Percentiles rank a stretch among this genome's conserved stretches.
Conservation (phyloP, 2,113 vertebrate species). For the Chaenogobius annularis region DNA sequence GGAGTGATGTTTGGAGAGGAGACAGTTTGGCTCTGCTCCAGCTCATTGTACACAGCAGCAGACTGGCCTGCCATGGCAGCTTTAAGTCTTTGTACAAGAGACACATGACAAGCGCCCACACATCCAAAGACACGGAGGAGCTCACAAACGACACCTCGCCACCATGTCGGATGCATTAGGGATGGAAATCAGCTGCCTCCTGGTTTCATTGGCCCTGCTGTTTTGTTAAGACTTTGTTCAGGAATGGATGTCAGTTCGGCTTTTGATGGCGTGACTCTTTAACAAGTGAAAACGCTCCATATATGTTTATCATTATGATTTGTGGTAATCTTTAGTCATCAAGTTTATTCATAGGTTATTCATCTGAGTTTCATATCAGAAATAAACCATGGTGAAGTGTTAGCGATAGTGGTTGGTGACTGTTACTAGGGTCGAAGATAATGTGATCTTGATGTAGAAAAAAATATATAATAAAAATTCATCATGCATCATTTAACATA, state of each 20-base stretch:
- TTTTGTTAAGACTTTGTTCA: constrained; percentile 45
- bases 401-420: neutral
- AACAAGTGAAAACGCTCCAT: neutral
- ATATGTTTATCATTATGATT: neutral
- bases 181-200: constrained; percentile 49
- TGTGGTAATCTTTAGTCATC: neutral
- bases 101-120: constrained; percentile 63
- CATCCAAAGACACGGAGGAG: constrained; percentile 30
- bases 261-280: neutral
- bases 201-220: constrained; percentile 31
- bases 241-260: neutral
- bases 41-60: constrained; percentile 73
- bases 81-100: constrained; percentile 55
- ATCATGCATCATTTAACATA: no score
- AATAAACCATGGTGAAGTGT: neutral
- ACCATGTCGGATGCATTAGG: constrained; percentile 59
- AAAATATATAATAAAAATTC: no score
- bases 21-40: constrained; percentile 77
- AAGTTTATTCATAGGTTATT: neutral
- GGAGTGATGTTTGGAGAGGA: constrained; percentile 68
- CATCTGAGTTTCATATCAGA: neutral
- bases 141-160: constrained; percentile 49
- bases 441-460: neutral
- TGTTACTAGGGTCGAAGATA: neutral
- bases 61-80: constrained; percentile 60